Base-by-base conservation (phyloP, 1,140 invertebrate genomes). In the Drosophila rufa region DNA sequence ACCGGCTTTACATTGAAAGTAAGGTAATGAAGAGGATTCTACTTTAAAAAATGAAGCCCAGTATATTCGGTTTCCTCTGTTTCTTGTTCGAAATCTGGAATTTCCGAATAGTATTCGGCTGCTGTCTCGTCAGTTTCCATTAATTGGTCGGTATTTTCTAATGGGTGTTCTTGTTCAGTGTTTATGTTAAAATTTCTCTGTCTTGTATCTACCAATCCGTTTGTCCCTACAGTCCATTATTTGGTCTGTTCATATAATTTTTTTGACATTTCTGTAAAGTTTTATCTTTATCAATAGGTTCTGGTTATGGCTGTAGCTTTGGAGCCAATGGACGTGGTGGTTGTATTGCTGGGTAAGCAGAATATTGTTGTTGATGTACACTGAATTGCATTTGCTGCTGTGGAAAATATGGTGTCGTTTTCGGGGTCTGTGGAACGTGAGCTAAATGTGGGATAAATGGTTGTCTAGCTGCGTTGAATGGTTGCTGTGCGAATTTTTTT, bases 151-250 rank as follows among this genome's bases (percentile, higher is more conserved):
- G n/a, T 17, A 51, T 17, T 33, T 25, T 25, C 22, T 25, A 25
- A 25, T 25, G 22, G 22, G 22, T 25, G 22, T 25, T 25, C 22
- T 25, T 25, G 22, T 25, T 25, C 27, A 30, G 27, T 30, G 27
- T 30, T 30, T 53, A 53, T 9, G 27, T 53, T 27, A 4, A 53
- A 53, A n/a, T 53, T 53, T 17, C n/a, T 33, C n/a, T 53, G 27
- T 17, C 9, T 53, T 33, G 33, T 50, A 9, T 48, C 45, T 46
- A 19, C n/a, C 45, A 17, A 19, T 47, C 45, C n/a, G 19, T 11
- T 47, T 47, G 9, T 12, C 17, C 19, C 19, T 22, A 19, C 45
- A 19, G 8, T 47, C 45, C 45, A 19, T 19, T 19, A 19, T 47
- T 19, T 4, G 45, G 45, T 47, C 45, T 47, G 43, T 46, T 46